These are phyloP conservation scores for Sicus ferrugineus DNA, from an alignment of 2,888 invertebrate species.

Conservation along the genomic window DNA sequence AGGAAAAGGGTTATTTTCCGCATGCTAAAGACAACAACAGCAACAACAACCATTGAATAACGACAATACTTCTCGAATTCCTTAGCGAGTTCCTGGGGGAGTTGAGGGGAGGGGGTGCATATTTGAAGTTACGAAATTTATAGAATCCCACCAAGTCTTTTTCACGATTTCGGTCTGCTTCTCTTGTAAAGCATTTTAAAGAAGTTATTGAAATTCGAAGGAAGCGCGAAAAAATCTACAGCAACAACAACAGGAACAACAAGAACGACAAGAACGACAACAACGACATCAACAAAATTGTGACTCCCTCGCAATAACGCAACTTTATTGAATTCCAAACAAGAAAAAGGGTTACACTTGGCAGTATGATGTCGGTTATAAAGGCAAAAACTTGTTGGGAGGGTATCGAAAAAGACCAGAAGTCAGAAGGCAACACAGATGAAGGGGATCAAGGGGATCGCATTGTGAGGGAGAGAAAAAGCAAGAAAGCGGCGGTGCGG, in stretches of 20 bases:
- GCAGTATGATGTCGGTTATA: neutral
- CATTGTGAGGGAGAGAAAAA: neutral
- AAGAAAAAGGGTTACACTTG: slow-evolving; percentile 27
- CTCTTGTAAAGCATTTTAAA: slow-evolving; percentile 18
- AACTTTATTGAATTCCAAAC: slow-evolving; percentile 28
- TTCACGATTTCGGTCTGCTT: slow-evolving; percentile 10
- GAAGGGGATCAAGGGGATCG: neutral
- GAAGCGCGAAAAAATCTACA: slow-evolving; percentile 21
- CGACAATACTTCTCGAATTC: slow-evolving; percentile 28
- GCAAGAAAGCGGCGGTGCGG: neutral
- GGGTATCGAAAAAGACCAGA: neutral
- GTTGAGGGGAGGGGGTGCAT: slow-evolving; percentile 23
- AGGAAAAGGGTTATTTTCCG: slow-evolving; percentile 19
- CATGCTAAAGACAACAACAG: too few species aligned
- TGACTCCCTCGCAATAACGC: slow-evolving; percentile 2
- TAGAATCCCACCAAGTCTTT: slow-evolving; percentile 34
- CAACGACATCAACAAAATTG: neutral
- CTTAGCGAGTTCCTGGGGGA: slow-evolving; percentile 35
- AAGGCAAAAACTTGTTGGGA: neutral
- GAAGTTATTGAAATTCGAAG: slow-evolving; percentile 38
- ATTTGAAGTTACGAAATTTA: slow-evolving; percentile 37
- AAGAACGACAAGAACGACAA: neutral
- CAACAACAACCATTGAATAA: slow-evolving; percentile 24
- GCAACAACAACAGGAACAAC: neutral
- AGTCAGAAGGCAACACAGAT: neutral